Evolutionary conservation across 2,113 vertebrate species (phyloP), one percentile per base, ranked within the genome.

Genomic region (Baryphthengus martii): DNA sequence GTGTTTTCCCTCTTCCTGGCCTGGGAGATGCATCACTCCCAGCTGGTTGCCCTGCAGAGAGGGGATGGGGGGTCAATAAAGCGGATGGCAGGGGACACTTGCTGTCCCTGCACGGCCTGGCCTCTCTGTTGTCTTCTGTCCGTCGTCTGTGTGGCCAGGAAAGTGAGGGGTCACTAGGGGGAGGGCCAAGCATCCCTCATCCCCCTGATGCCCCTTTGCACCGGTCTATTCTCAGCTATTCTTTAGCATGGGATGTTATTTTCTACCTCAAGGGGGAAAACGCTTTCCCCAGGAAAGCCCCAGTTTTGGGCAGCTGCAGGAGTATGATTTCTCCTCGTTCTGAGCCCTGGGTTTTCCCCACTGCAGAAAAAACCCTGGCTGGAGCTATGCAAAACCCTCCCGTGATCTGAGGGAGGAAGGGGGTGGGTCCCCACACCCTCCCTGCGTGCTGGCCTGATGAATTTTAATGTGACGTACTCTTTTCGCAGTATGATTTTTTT

Each of bases 51-150:
- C 37, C 68, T 2, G 0, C 0, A 5, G 44, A 37, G 67, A 6
- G 7, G 62, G 21, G 40, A 37, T 29, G 76, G 62, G 49, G 52
- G 15, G 70, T 89, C 93, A 97, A 96, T 96, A 97, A 97, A 97
- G 78, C 3, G 1, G 92, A 93, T 86, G 76, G 67, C 72, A 82
- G 88, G 80, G 79, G 76, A 84, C 10, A 10, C 37, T 31, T 3
- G 4, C 10, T 39, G 95, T 97, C 92, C 82, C 94, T 66, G 95
- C 88, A 76, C 2, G 25, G 94, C 90, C 79, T 93, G 90, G 88
- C 83, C 83, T 91, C 78, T 94, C 88, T 78, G 58, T 97, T 93
- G 94, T 96, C 92, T 96, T 95, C 85, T 97, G 92, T 97, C 75
- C 42, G 20, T 95, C 67, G 29, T 92, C 72, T 88, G 85, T 94